Evolutionary conservation across 2,888 invertebrate genomes (phyloP).

Genomic region (Aporophyla lueneburgensis): DNA sequence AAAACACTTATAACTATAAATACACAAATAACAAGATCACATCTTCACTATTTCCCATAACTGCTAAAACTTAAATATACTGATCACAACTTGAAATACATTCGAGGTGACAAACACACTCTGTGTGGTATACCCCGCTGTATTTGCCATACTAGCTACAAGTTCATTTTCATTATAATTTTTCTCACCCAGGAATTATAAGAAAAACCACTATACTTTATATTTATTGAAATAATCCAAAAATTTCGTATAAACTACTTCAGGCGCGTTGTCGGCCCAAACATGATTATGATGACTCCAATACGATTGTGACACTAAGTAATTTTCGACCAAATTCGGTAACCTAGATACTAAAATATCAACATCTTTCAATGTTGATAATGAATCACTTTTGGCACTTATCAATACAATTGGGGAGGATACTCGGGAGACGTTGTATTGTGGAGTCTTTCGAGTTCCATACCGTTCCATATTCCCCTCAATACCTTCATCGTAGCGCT

Average conservation of each 20-base stretch:
- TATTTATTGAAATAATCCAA: constrained; percentile 75
- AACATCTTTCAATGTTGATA: constrained; percentile 91
- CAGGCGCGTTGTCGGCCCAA: constrained; percentile 78
- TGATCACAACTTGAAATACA: background rate
- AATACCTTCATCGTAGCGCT: constrained; percentile 82
- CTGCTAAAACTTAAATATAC: background rate
- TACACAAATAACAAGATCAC: background rate
- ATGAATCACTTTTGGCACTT: constrained; percentile 90
- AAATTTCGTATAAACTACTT: constrained; percentile 77
- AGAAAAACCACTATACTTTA: constrained; percentile 42
- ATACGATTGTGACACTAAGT: constrained; percentile 88
- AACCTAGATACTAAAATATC: constrained; percentile 88
- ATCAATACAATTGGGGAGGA: constrained; percentile 83
- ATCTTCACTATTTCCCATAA: background rate
- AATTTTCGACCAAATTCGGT: constrained; percentile 91
- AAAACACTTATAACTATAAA: background rate
- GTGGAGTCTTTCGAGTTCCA: constrained; percentile 77
- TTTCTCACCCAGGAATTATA: background rate
- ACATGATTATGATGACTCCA: constrained; percentile 87
- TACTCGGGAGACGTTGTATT: constrained; percentile 80
- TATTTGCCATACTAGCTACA: background rate
- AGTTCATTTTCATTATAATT: background rate
- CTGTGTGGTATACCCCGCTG: background rate
- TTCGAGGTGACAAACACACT: background rate
- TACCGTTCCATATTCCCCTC: constrained; percentile 80